Evolutionary conservation across 2,797 vertebrate genomes (phyloP), one percentile per base, ranked within the genome.

Genomic region (Chromobotia macracanthus): DNA sequence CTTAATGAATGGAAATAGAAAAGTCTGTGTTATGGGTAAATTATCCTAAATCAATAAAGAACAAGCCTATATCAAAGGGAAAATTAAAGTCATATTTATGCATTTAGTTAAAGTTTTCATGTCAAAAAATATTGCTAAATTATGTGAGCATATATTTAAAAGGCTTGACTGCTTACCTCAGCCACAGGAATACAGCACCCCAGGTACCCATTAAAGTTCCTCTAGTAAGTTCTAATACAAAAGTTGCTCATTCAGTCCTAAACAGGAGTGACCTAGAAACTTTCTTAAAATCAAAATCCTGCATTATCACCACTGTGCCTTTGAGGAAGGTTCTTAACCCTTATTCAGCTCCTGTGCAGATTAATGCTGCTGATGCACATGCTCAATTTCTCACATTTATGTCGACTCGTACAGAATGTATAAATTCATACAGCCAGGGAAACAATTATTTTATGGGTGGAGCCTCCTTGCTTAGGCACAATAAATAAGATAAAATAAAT

Each of bases 291-390:
- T 10, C 53, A 28, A 18, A 18, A n/a, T 18, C 23, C 35, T 21
- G 23, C 41, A 68, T 58, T 56, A 69, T 68, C 53, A 48, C 53
- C 21, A 0, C 66, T 18, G 75, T 64, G 75, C 23, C 66, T 60
- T 50, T 77, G 51, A 66, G 21, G 15, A n/a, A 31, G 31, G 11
- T 61, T 16, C 53, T 77, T 68, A 61, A 77, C 65, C n/a, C n/a
- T 8, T 13, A 77, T 77, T 76, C 69, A 77, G 58, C 73, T 18
- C 73, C 7, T 19, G 16, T 10, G 12, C 41, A 68, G 19, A 41
- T 67, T 19, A 66, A 5, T 56, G 48, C 23, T 21, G 75, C 35
- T 60, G 46, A 35, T 68, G 50, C 10, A 28, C 46, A 44, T 41
- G 28, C 18, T 41, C 18, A 65, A 38, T 19, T 58, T 16, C 11